Percentiles rank a stretch among this genome's conserved stretches.
phyloP scores from a whole-genome alignment of 2,888 invertebrate genomes.

The Pachliopta kotzebuea region DNA sequence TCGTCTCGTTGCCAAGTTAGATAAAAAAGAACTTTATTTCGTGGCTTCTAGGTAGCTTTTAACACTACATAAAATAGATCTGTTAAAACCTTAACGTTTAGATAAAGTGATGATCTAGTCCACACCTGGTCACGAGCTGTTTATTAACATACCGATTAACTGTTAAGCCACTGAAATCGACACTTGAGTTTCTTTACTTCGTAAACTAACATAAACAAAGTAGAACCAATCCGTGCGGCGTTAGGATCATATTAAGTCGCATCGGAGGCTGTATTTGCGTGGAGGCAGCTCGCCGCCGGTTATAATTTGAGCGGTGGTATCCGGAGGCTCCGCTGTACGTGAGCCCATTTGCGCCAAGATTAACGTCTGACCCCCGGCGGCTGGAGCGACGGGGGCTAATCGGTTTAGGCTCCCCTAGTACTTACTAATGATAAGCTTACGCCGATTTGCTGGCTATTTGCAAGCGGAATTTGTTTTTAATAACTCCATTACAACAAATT shows the following conservation, averaged over 20 bases:
- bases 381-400: slow-evolving; percentile 40
- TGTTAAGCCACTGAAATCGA: background rate
- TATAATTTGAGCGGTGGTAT: slow-evolving; percentile 49
- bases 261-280: slow-evolving; percentile 1
- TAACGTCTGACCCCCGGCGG: slow-evolving; percentile 49
- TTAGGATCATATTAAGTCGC: slow-evolving; percentile 12
- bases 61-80: background rate
- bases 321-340: slow-evolving; percentile 46
- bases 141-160: background rate
- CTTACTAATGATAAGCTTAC: background rate
- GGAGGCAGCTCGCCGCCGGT: slow-evolving; percentile 33
- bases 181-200: background rate
- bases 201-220: background rate
- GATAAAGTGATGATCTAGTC: background rate
- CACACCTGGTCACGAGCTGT: background rate
- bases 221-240: background rate
- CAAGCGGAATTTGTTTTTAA: background rate
- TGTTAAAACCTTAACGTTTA: background rate
- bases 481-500: background rate
- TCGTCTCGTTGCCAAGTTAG: no score
- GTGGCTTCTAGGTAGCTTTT: background rate
- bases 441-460: background rate
- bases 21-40: background rate
- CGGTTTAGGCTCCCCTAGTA: slow-evolving; percentile 34
- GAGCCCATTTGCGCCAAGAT: slow-evolving; percentile 66